A percentile compares a stretch with the other conserved stretches of the same genome.
These are phyloP conservation scores for Xenopus petersii DNA, from an alignment of 2,797 vertebrate genomes.

Conservation along the genomic window DNA sequence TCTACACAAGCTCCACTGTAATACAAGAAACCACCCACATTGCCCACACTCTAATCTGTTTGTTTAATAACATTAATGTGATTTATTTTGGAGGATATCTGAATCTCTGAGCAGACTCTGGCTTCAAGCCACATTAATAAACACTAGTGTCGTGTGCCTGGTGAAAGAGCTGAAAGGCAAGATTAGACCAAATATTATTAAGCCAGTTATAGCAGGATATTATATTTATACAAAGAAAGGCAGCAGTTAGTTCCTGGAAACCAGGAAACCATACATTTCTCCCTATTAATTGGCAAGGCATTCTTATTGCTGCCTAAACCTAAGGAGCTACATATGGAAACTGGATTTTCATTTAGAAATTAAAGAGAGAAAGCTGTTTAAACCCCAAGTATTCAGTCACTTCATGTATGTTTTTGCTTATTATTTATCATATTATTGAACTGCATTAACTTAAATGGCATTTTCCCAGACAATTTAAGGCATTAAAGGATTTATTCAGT, in stretches of 20 bases:
- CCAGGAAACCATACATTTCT: not conserved
- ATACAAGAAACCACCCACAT: constrained; percentile 29
- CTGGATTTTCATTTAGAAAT: no score
- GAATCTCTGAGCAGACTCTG: constrained; percentile 43
- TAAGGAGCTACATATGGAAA: no score
- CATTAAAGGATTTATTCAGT: no score
- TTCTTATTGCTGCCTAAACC: no score
- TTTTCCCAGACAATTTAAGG: no score
- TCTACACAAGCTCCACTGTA: constrained; percentile 6
- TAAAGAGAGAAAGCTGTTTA: no score
- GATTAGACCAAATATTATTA: constrained; percentile 41
- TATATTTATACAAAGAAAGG: constrained; percentile 15
- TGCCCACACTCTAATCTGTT: constrained; percentile 34
- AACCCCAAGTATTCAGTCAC: no score
- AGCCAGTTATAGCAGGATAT: constrained; percentile 34
- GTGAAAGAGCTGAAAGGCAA: constrained; percentile 33
- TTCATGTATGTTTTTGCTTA: no score
- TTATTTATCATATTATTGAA: no score
- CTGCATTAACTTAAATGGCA: no score
- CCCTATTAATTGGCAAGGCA: no score
- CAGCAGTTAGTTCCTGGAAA: not conserved
- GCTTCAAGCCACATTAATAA: constrained; percentile 30
- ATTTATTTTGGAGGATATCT: constrained; percentile 31
- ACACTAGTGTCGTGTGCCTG: constrained; percentile 5
- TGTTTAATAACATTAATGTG: constrained; percentile 44